Evolutionary conservation across 2,113 vertebrate species (phyloP), one percentile per base, ranked within the genome.

Genomic region (Syngnathus floridae): DNA sequence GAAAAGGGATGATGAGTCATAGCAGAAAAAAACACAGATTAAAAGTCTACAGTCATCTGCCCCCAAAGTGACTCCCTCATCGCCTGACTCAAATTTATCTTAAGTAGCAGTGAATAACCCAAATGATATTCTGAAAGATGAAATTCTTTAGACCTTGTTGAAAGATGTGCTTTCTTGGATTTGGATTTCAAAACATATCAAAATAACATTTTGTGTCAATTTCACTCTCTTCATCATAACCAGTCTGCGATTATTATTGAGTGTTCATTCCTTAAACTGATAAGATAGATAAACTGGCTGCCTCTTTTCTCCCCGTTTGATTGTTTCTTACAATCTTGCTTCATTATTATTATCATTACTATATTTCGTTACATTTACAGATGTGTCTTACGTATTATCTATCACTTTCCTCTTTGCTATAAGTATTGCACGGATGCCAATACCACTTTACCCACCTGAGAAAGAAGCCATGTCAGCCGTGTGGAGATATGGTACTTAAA

Each of bases 1-100:
- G 35, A 37, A 58, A 37, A 40, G 66, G 71, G 58, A 61, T 69
- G 64, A 75, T 78, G 72, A 68, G 64, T 54, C 70, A 70, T 74
- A 67, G 77, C 41, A 38, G 64, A 43, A 59, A 55, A 55, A 74
- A 64, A 51, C 60, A 22, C 0, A 62, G 79, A 79, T 83, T 56
- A 35, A 56, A 35, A 60, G 58, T 12, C 19, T 11, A n/a, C 3
- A 40, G 36, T 12, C n/a, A 19, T 21, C n/a, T 59, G 57, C 36
- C 19, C 40, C 59, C 13, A 59, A 60, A 31, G 37, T 60, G 19
- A 45, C 59, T 61, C 59, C 40, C 40, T 60, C 9, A 41, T 22
- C n/a, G 13, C 58, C 14, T 45, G n/a, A 17, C 36, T 19, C 19
- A 43, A 26, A 61, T 22, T 61, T 22, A 58, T 19, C 37, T 37